These are phyloP conservation scores for Xiphophorus maculatus DNA, from an alignment of 2,113 vertebrate genomes.

Conservation along the genomic window DNA sequence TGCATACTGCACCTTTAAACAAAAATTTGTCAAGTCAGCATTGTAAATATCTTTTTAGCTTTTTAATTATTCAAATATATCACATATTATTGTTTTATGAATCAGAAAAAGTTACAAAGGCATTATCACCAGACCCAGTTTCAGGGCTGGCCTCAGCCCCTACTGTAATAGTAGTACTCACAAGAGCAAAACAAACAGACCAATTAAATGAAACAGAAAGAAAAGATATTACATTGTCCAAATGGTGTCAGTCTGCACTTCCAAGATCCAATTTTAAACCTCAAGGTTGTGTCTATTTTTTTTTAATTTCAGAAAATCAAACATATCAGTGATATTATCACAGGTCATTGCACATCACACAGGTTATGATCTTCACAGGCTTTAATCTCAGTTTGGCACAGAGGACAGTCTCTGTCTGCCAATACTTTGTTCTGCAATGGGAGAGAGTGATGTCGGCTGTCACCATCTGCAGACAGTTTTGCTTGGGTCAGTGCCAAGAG, in stretches of 20 bases:
- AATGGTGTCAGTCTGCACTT: no score
- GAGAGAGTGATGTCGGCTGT: conserved; percentile 27
- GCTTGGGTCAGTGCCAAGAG: conserved; percentile 4
- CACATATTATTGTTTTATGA: not conserved
- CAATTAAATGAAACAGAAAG: no score
- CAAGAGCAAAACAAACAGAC: no score
- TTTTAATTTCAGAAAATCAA: conserved; percentile 34
- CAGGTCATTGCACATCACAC: conserved; percentile 44
- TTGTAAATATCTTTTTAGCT: not conserved
- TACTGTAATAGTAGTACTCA: no score
- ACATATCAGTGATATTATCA: conserved; percentile 33
- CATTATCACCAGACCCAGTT: no score
- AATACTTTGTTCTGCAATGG: conserved; percentile 18
- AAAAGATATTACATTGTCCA: no score
- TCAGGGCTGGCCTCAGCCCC: no score
- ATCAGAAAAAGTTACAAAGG: no score
- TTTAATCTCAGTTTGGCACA: conserved; percentile 20
- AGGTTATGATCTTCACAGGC: conserved; percentile 33
- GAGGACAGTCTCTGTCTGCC: conserved; percentile 19
- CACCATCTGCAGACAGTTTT: not conserved
- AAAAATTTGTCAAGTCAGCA: no score
- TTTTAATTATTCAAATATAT: not conserved
- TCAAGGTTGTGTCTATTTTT: not conserved
- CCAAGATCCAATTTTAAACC: not conserved
- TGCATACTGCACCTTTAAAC: no score